These are phyloP conservation scores for Probaryconus sp. DNA, from an alignment of 1,140 invertebrate genomes.

Conservation along the genomic window DNA sequence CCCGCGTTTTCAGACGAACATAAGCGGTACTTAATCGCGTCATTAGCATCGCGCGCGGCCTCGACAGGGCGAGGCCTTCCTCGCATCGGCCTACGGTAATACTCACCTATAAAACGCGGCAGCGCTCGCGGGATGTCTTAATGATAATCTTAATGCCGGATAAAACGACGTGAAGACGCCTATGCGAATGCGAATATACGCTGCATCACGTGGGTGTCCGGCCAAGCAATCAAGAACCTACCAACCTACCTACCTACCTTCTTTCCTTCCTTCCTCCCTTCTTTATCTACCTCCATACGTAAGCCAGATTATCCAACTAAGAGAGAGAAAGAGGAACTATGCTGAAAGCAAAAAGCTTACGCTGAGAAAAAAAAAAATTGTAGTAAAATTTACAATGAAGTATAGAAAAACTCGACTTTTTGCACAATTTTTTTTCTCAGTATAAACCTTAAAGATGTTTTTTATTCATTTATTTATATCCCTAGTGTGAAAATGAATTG, in stretches of 20 bases:
- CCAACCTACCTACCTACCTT: conserved; percentile 8
- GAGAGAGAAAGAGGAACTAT: no score
- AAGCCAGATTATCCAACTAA: neutral
- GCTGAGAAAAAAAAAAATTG: no score
- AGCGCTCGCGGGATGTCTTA: conserved; percentile 63
- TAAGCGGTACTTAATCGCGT: conserved; percentile 41
- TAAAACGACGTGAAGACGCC: conserved; percentile 29
- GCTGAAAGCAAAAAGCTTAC: no score
- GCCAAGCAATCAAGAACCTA: conserved; percentile 1
- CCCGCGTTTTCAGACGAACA: conserved; percentile 32
- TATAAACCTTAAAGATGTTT: no score
- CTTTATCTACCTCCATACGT: conserved; percentile 38
- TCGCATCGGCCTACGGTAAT: conserved; percentile 33
- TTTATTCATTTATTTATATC: no score
- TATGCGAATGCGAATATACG: conserved; percentile 4
- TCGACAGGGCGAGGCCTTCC: conserved; percentile 42
- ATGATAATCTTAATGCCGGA: conserved; percentile 65
- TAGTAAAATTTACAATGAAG: no score
- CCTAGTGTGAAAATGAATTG: no score
- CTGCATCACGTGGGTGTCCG: conserved; percentile 40
- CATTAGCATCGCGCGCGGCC: conserved; percentile 44
- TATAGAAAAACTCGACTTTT: no score
- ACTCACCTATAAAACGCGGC: conserved; percentile 44
- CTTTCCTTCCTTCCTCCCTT: conserved; percentile 10
- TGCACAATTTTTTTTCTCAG: no score